Percentiles rank a stretch among this genome's conserved stretches.
Conservation (phyloP, 2,797 vertebrate species). For the Epinephelus coioides region DNA sequence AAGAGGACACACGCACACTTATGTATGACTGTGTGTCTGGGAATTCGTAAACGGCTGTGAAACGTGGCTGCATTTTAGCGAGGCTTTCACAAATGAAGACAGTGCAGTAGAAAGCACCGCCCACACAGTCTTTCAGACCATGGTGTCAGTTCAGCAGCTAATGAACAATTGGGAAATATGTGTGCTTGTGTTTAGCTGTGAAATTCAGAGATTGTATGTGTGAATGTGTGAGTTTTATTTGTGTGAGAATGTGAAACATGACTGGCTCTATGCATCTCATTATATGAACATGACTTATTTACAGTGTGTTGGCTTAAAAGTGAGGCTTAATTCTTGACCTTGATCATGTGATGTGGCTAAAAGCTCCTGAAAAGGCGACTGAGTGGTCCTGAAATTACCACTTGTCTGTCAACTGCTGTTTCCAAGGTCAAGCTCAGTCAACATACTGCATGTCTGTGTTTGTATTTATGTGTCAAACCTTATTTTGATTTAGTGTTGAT, state of each 20-base stretch:
- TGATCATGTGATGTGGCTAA: too few species aligned
- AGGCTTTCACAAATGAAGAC: constrained; percentile 42
- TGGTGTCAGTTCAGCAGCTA: constrained; percentile 35
- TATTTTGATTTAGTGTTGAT: too few species aligned
- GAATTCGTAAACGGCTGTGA: constrained; percentile 45
- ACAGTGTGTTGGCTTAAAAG: background rate
- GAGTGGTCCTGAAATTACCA: background rate
- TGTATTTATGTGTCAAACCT: too few species aligned
- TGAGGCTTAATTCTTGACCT: background rate
- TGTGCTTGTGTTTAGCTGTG: constrained; percentile 5
- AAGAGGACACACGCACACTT: constrained; percentile 35
- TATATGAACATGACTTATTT: background rate
- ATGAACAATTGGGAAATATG: constrained; percentile 29
- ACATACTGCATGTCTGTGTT: too few species aligned
- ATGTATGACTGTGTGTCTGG: background rate
- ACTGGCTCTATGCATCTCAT: background rate
- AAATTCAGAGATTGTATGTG: background rate
- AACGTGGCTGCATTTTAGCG: constrained; percentile 28
- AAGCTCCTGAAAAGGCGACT: background rate
- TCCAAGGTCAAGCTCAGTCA: background rate
- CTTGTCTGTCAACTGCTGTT: too few species aligned
- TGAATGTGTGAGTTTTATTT: background rate
- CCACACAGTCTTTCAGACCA: constrained; percentile 31
- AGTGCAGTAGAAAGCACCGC: constrained; percentile 15
- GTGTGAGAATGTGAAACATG: constrained; percentile 6